Evolutionary conservation across 2,888 invertebrate species (phyloP).

Genomic region (Euphydryas editha): DNA sequence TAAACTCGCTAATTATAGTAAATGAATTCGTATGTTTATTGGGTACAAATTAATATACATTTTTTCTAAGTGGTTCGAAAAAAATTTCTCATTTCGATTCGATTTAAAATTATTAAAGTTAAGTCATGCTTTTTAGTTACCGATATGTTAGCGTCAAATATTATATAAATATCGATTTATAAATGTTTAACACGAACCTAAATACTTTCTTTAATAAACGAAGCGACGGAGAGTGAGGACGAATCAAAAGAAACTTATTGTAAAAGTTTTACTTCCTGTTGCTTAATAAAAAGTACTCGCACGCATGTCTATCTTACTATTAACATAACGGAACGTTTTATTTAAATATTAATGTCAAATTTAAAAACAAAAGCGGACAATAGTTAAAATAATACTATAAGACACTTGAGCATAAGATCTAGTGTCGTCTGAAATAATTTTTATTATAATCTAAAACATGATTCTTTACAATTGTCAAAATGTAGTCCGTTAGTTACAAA

Average conservation of each 20-base stretch:
- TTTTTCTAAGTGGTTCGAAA: too few relatives aligned
- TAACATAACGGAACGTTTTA: slow-evolving; percentile 6
- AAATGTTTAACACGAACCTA: too few relatives aligned
- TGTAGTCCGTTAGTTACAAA: slow-evolving; percentile 26
- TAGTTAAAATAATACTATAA: background rate
- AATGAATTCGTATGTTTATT: too few relatives aligned
- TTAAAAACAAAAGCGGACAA: background rate
- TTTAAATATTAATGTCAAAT: slow-evolving; percentile 2
- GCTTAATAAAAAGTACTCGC: background rate
- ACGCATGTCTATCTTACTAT: slow-evolving; percentile 7
- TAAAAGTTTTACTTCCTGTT: background rate
- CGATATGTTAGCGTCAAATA: too few relatives aligned
- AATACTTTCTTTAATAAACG: too few relatives aligned
- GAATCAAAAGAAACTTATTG: background rate
- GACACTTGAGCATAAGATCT: background rate
- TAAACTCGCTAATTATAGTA: too few relatives aligned
- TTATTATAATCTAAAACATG: slow-evolving; percentile 12
- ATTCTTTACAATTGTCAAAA: slow-evolving; percentile 31
- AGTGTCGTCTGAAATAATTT: background rate
- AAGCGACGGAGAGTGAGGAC: too few relatives aligned
- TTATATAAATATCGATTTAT: too few relatives aligned
- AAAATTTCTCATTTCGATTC: too few relatives aligned
- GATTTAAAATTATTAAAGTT: too few relatives aligned
- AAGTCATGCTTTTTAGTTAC: too few relatives aligned
- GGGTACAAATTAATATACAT: too few relatives aligned